phyloP scores from a whole-genome alignment of 2,888 invertebrate genomes.

The Pheosia tremula region DNA sequence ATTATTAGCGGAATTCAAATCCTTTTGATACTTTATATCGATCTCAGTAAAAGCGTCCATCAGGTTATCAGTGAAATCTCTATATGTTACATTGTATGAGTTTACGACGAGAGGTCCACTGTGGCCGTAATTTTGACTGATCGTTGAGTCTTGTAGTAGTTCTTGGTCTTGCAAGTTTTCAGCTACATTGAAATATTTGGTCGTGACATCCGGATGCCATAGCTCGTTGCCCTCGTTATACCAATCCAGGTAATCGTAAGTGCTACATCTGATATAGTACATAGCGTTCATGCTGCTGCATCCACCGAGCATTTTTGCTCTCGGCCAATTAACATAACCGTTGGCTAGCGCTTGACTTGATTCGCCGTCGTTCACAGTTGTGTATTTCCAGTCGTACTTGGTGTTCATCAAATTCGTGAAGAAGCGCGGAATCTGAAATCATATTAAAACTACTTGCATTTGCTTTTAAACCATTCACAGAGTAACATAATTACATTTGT shows the following conservation, averaged over 20 bases:
- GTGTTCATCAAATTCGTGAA: not conserved
- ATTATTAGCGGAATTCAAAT: constrained; percentile 8
- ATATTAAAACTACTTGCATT: too few relatives aligned
- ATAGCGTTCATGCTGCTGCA: constrained; percentile 81
- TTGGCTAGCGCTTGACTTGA: constrained; percentile 85
- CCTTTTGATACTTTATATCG: not conserved
- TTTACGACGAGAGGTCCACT: constrained; percentile 17
- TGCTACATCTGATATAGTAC: constrained; percentile 76
- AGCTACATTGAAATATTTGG: constrained; percentile 14
- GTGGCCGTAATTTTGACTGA: constrained; percentile 13
- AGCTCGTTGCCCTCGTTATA: constrained; percentile 65
- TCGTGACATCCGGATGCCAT: constrained; percentile 11
- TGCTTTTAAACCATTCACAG: too few relatives aligned
- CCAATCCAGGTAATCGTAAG: constrained; percentile 77
- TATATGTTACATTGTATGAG: constrained; percentile 11
- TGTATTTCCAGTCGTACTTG: constrained; percentile 81
- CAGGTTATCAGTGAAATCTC: not conserved
- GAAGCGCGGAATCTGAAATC: too few relatives aligned
- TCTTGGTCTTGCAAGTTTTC: constrained; percentile 16
- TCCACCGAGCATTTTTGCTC: constrained; percentile 85
- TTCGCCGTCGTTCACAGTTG: constrained; percentile 89
- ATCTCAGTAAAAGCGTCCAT: constrained; percentile 5
- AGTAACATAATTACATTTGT: too few relatives aligned
- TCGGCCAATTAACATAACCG: constrained; percentile 67
- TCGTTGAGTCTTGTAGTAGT: constrained; percentile 4